phyloP scores from a whole-genome alignment of 1,140 invertebrate species.

The Harlomillsia oculata region DNA sequence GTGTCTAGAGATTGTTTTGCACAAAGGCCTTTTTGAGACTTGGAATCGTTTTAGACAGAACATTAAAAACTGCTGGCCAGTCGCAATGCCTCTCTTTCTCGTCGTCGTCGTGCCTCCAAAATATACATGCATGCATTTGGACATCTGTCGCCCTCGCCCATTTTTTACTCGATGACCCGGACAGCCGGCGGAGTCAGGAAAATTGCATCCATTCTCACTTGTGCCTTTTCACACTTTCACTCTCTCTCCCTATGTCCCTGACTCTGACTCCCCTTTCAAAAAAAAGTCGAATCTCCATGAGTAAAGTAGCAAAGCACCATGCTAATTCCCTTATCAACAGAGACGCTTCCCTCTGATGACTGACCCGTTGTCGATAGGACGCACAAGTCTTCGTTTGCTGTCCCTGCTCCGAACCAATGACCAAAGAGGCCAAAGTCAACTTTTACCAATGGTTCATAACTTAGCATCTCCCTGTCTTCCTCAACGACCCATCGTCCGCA shows the following conservation, averaged over 20 bases:
- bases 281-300: too few relatives aligned
- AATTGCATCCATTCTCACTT: constrained; percentile 22
- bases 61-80: constrained; percentile 36
- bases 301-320: constrained; percentile 9
- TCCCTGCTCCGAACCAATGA: not conserved
- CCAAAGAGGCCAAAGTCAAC: not conserved
- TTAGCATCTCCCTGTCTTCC: constrained; percentile 26
- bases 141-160: constrained; percentile 31
- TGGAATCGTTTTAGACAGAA: constrained; percentile 12
- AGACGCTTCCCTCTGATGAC: not conserved
- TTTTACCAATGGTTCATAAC: constrained; percentile 28
- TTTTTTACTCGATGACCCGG: constrained; percentile 26
- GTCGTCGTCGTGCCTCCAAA: constrained; percentile 6
- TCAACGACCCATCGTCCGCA: too few relatives aligned
- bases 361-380: not conserved
- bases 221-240: constrained; percentile 4
- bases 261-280: too few relatives aligned
- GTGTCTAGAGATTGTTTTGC: constrained; percentile 29
- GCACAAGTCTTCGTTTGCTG: too few relatives aligned
- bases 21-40: constrained; percentile 26
- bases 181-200: constrained; percentile 28
- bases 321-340: constrained; percentile 32
- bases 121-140: constrained; percentile 32
- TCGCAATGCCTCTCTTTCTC: constrained; percentile 12
- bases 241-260: too few relatives aligned